Evolutionary conservation across 2,797 vertebrate genomes (phyloP).

Genomic region (Tokudaia muenninki): DNA sequence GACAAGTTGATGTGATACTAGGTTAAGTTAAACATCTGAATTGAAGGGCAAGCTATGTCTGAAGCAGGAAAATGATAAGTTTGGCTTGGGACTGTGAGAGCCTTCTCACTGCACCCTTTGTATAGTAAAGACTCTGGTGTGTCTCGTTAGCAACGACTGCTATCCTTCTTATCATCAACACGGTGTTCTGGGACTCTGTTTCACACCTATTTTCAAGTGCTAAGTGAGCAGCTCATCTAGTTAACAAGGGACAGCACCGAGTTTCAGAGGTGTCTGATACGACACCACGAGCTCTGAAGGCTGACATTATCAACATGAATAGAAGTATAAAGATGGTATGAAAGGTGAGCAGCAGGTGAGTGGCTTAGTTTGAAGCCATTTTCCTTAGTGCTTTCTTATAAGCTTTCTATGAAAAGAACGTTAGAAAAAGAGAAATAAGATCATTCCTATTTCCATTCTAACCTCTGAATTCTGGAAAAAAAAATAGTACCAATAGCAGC

Average conservation of each 20-base stretch:
- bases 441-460: conserved; percentile 46
- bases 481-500: neutral
- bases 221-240: neutral
- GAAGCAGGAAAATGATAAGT: conserved; percentile 5
- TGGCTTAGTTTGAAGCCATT: neutral
- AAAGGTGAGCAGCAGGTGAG: neutral
- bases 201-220: neutral
- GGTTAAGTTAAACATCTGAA: neutral
- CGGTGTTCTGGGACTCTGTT: neutral
- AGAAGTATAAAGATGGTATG: neutral
- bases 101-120: neutral
- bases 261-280: neutral
- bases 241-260: conserved; percentile 15
- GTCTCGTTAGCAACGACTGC: neutral
- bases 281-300: neutral
- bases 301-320: neutral
- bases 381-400: neutral
- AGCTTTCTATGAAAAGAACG: conserved; percentile 33
- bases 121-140: neutral
- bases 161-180: neutral
- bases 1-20: neutral
- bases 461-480: conserved; percentile 36
- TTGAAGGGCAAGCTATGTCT: neutral
- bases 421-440: neutral
- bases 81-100: neutral